Evolutionary conservation across 2,888 invertebrate genomes (phyloP).

Genomic region (Coecobrya sp.): DNA sequence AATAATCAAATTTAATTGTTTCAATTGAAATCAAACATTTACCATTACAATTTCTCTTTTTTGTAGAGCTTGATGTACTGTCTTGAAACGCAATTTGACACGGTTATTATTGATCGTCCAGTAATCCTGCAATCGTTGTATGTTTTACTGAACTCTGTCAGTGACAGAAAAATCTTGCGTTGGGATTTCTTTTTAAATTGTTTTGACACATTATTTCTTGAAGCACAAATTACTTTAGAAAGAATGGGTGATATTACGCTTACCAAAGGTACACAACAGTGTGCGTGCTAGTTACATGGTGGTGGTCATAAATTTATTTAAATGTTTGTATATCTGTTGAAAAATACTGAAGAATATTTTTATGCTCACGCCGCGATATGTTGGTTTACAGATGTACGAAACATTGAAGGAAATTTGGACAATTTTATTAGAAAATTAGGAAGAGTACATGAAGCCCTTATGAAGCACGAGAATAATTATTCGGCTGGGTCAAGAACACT

Average conservation of each 20-base stretch:
- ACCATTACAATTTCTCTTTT: constrained; percentile 43
- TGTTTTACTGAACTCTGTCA: constrained; percentile 97
- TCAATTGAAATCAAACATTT: too few species aligned
- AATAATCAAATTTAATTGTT: background rate
- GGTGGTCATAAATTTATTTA: background rate
- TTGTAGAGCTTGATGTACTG: constrained; percentile 95
- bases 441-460: constrained; percentile 95
- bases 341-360: background rate
- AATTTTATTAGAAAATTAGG: constrained; percentile 95
- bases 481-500: constrained; percentile 91
- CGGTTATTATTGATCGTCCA: constrained; percentile 98
- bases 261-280: constrained; percentile 90
- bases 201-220: constrained; percentile 98
- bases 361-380: constrained; percentile 8
- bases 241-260: constrained; percentile 95
- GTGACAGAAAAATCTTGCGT: constrained; percentile 95
- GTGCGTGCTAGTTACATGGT: background rate
- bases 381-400: constrained; percentile 92
- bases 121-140: constrained; percentile 98
- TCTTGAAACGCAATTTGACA: constrained; percentile 99
- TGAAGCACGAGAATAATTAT: constrained; percentile 87
- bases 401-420: constrained; percentile 96
- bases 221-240: constrained; percentile 97
- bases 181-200: constrained; percentile 99
- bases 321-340: background rate